Conservation (phyloP, 2,113 vertebrate genomes). For the Antennarius striatus region DNA sequence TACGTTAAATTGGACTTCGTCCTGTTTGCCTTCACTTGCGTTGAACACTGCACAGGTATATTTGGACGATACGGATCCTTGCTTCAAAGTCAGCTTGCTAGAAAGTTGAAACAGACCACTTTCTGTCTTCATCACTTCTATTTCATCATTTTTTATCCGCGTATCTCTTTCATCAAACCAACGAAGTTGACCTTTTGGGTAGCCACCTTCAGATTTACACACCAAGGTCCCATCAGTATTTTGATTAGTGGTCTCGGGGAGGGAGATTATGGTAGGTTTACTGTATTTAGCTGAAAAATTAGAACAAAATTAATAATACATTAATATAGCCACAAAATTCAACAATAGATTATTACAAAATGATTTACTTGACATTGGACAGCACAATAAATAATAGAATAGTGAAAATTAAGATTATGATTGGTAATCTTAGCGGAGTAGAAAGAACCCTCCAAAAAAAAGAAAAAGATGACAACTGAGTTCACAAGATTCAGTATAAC, state of each 20-base stretch:
- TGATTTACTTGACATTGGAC: neutral
- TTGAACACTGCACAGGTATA: slow-evolving; percentile 63
- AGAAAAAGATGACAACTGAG: accelerated
- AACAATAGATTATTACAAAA: neutral
- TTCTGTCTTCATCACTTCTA: accelerated
- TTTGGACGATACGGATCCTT: accelerated
- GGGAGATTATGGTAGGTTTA: slow-evolving; percentile 4
- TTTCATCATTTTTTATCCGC: slow-evolving; percentile 25
- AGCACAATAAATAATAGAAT: neutral
- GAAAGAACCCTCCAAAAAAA: too few species aligned
- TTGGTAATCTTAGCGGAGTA: slow-evolving; percentile 3
- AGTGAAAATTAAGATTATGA: too few species aligned
- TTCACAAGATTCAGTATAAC: neutral
- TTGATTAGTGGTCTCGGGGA: accelerated
- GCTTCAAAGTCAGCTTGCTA: slow-evolving; percentile 31
- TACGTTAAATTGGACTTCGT: accelerated
- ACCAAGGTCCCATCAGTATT: slow-evolving; percentile 4
- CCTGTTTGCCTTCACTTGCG: slow-evolving; percentile 19
- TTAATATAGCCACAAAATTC: neutral
- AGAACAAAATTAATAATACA: neutral
- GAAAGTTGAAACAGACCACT: slow-evolving; percentile 52
- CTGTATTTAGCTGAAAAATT: slow-evolving; percentile 63
- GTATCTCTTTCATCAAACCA: slow-evolving; percentile 47
- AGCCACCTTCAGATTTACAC: slow-evolving; percentile 62
- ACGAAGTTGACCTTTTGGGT: slow-evolving; percentile 60